Evolutionary conservation across 2,113 vertebrate species (phyloP).

Genomic region (Pedionomus torquatus): DNA sequence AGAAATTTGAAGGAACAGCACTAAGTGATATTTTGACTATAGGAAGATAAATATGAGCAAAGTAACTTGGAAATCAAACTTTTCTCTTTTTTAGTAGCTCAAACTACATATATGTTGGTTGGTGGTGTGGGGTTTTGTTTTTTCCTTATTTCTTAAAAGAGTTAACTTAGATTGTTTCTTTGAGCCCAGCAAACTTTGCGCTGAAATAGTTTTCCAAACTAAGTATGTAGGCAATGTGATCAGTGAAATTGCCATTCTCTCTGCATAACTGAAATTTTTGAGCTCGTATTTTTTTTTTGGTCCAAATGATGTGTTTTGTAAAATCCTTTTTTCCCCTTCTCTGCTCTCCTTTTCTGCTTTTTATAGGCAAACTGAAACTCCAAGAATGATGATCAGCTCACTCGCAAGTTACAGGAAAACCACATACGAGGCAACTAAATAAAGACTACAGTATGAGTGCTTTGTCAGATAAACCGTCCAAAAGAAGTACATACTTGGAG

Average conservation of each 20-base stretch:
- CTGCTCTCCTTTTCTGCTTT: background rate
- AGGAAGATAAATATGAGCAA: background rate
- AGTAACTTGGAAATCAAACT: background rate
- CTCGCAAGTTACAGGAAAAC: background rate
- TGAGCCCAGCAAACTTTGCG: background rate
- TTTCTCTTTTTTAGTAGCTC: background rate
- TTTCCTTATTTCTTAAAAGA: background rate
- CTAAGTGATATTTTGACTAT: background rate
- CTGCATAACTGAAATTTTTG: background rate
- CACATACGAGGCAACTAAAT: background rate
- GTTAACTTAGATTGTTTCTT: background rate
- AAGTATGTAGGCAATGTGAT: background rate
- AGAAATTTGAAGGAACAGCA: background rate
- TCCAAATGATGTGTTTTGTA: background rate
- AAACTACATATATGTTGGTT: background rate
- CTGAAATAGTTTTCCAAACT: background rate
- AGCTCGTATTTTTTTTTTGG: background rate
- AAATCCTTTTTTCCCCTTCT: background rate
- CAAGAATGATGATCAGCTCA: background rate
- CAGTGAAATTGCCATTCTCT: background rate
- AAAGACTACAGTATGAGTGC: background rate
- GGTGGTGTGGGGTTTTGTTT: background rate
- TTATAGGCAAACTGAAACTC: conserved; percentile 1
- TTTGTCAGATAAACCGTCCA: background rate
- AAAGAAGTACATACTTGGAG: background rate